phyloP scores from a whole-genome alignment of 1,140 invertebrate genomes.

The Steinernema feltiae region DNA sequence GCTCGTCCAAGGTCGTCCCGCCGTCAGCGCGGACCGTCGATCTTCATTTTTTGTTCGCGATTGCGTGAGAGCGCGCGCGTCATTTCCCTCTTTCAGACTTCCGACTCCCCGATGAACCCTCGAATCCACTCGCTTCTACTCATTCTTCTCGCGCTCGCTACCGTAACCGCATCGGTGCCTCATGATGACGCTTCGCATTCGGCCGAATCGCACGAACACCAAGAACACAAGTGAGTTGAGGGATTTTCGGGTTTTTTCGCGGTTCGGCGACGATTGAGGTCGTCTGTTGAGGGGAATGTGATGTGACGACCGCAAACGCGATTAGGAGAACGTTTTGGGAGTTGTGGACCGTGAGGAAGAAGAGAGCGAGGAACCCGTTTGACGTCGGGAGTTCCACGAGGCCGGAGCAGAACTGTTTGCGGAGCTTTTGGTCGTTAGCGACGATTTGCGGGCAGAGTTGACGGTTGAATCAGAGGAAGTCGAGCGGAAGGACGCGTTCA shows the following conservation, averaged over 20 bases:
- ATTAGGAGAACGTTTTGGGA: background rate
- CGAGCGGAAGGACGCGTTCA: too few species aligned
- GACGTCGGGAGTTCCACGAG: too few species aligned
- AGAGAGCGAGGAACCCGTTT: background rate
- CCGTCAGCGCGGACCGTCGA: background rate
- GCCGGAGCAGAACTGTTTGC: too few species aligned
- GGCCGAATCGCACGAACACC: background rate
- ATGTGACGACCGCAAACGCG: background rate
- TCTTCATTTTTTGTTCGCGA: background rate
- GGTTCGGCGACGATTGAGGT: background rate
- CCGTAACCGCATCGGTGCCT: background rate
- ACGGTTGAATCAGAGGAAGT: too few species aligned
- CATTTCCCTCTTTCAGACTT: background rate
- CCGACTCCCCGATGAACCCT: background rate
- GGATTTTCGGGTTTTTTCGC: background rate
- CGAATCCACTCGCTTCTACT: background rate
- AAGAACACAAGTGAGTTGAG: background rate
- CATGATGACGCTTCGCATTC: background rate
- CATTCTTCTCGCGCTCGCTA: background rate
- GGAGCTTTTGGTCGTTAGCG: too few species aligned
- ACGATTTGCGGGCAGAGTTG: too few species aligned
- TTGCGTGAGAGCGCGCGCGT: background rate
- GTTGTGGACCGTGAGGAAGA: background rate
- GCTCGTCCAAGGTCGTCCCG: constrained; percentile 6
- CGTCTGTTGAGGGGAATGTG: background rate